A percentile compares a stretch with the other conserved stretches of the same genome.
Conservation (phyloP, 2,113 vertebrate genomes). For the Burhinus bistriatus region DNA sequence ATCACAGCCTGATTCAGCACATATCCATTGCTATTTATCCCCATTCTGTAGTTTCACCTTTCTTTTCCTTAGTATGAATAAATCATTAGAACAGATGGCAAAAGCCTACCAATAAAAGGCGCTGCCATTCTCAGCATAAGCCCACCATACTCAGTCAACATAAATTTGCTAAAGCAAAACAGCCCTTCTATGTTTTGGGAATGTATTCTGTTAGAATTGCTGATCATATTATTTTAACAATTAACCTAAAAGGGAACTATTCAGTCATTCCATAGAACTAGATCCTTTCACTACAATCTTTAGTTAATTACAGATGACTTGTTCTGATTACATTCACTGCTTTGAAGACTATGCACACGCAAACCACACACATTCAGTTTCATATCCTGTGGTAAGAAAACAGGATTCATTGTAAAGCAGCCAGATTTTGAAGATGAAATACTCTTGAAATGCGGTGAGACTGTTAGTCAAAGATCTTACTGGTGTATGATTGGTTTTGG, state of each 20-base stretch:
- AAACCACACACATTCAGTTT: background rate
- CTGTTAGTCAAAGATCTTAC: background rate
- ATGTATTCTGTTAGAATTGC: background rate
- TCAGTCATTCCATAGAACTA: background rate
- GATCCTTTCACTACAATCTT: background rate
- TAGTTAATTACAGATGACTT: background rate
- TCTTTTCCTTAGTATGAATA: conserved; percentile 68
- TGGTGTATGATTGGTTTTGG: background rate
- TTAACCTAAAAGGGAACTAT: background rate
- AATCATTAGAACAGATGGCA: conserved; percentile 74
- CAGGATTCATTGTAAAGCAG: background rate
- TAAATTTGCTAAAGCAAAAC: conserved; percentile 33
- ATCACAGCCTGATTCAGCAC: conserved; percentile 57
- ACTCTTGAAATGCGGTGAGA: background rate
- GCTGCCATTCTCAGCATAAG: conserved; percentile 63
- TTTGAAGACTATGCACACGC: background rate
- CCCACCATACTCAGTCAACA: conserved; percentile 44
- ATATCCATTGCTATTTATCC: conserved; percentile 57
- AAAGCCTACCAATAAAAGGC: conserved; percentile 71
- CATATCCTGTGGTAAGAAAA: background rate
- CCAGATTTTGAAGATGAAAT: background rate
- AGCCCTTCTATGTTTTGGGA: conserved; percentile 1
- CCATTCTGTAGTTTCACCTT: conserved; percentile 70
- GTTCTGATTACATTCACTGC: background rate
- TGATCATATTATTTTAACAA: conserved; percentile 10